Evolutionary conservation across 2,888 invertebrate genomes (phyloP).

Genomic region (Seladonia tumulorum): DNA sequence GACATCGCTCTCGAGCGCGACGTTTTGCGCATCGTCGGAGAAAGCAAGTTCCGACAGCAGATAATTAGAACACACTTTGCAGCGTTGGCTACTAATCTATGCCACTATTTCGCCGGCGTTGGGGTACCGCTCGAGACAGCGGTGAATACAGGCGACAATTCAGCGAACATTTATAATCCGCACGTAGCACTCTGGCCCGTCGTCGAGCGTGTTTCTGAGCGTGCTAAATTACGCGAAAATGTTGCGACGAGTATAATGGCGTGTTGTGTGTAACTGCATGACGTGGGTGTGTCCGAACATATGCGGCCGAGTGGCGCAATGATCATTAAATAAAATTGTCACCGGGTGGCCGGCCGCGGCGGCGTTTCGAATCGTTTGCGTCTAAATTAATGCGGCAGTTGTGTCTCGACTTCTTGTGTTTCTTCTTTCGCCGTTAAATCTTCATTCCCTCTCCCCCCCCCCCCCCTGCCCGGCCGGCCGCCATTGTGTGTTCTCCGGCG

Average conservation of each 20-base stretch:
- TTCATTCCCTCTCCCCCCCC: neutral
- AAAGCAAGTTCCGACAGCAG: neutral
- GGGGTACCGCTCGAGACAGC: neutral
- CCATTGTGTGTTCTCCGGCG: neutral
- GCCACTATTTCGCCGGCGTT: neutral
- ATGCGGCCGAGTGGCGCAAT: constrained; percentile 43
- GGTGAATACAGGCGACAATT: constrained; percentile 5
- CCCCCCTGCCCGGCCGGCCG: neutral
- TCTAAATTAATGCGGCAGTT: constrained; percentile 30
- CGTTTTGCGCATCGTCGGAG: neutral
- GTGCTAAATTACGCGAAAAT: constrained; percentile 53
- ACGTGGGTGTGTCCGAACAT: constrained; percentile 36
- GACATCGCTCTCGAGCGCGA: neutral
- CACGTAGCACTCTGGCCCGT: constrained; percentile 14
- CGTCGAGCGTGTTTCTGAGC: constrained; percentile 40
- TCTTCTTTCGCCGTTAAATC: constrained; percentile 3
- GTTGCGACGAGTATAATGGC: constrained; percentile 54
- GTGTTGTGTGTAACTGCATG: constrained; percentile 41
- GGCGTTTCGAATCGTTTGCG: constrained; percentile 22
- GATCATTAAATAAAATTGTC: constrained; percentile 55
- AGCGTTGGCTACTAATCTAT: neutral
- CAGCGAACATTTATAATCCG: constrained; percentile 18
- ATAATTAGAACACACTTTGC: neutral
- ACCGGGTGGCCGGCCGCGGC: neutral
- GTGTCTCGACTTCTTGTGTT: constrained; percentile 20